Conservation (phyloP, 2,797 vertebrate species). For the Limosa lapponica region DNA sequence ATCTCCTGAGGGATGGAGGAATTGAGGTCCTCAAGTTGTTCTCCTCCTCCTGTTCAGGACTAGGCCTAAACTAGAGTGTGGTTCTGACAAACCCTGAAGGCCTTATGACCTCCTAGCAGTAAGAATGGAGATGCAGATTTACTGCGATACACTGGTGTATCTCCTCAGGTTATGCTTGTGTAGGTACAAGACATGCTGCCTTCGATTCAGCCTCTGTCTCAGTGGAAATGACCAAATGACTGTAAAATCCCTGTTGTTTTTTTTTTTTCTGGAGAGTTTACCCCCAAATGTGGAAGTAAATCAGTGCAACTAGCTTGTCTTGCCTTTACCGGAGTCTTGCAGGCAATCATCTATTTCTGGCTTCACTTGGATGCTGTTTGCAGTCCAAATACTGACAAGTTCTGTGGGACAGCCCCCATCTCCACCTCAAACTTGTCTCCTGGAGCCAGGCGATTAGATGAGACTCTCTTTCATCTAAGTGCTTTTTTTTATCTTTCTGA, state of each 20-base stretch:
- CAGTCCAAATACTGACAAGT: not conserved
- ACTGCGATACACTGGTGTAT: too few relatives aligned
- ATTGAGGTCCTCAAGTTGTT: not conserved
- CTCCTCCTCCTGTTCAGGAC: not conserved
- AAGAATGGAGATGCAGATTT: not conserved
- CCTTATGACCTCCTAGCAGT: not conserved
- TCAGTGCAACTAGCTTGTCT: not conserved
- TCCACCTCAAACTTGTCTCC: not conserved
- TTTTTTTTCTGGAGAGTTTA: not conserved
- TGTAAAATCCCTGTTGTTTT: fast-evolving
- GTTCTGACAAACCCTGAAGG: not conserved
- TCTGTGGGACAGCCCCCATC: not conserved
- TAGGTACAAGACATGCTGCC: not conserved
- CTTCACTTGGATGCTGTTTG: not conserved
- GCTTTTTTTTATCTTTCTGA: conserved; percentile 29
- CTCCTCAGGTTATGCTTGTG: not conserved
- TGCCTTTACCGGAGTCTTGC: not conserved
- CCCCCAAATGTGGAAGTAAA: not conserved
- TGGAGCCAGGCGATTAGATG: not conserved
- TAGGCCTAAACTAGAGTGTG: not conserved
- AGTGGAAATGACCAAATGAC: not conserved
- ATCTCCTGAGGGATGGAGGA: not conserved
- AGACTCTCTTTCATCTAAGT: conserved; percentile 47
- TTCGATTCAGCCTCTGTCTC: not conserved
- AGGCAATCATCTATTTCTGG: not conserved